Conservation (phyloP, 1,140 invertebrate genomes). For the Vollenhovia emeryi region DNA sequence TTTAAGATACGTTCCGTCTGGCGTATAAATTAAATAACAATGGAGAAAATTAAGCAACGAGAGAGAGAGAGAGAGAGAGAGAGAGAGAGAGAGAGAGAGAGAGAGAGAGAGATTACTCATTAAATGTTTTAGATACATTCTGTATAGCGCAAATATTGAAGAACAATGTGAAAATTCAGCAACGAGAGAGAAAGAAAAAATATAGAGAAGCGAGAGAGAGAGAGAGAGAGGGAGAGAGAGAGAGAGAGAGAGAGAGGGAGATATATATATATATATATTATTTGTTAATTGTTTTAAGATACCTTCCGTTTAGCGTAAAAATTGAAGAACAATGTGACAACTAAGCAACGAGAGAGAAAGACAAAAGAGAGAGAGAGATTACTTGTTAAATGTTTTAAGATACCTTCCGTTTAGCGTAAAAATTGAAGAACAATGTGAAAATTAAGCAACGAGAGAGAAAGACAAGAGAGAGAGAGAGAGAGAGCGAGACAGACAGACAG, state of each 20-base stretch:
- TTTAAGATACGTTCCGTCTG: background rate
- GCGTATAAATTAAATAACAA: background rate
- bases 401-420: too few relatives aligned
- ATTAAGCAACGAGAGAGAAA: background rate
- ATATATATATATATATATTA: too few relatives aligned
- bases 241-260: background rate
- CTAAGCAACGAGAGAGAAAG: background rate
- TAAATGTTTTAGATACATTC: too few relatives aligned
- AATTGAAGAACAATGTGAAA: background rate
- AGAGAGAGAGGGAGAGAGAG: background rate
- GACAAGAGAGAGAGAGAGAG: background rate
- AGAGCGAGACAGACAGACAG: background rate
- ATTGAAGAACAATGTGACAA: background rate
- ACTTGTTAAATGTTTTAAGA: too few relatives aligned
- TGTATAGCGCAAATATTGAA: background rate
- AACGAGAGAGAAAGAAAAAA: background rate
- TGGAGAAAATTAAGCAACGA: too few relatives aligned
- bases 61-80: too few relatives aligned
- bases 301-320: too few relatives aligned
- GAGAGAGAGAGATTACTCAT: too few relatives aligned
- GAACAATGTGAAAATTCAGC: too few relatives aligned
- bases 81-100: too few relatives aligned
- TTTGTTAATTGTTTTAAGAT: too few relatives aligned
- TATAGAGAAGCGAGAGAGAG: background rate
- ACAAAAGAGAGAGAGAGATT: background rate